These are phyloP conservation scores for Microcebus murinus DNA, from an alignment of 2,113 vertebrate genomes.

Conservation along the genomic window DNA sequence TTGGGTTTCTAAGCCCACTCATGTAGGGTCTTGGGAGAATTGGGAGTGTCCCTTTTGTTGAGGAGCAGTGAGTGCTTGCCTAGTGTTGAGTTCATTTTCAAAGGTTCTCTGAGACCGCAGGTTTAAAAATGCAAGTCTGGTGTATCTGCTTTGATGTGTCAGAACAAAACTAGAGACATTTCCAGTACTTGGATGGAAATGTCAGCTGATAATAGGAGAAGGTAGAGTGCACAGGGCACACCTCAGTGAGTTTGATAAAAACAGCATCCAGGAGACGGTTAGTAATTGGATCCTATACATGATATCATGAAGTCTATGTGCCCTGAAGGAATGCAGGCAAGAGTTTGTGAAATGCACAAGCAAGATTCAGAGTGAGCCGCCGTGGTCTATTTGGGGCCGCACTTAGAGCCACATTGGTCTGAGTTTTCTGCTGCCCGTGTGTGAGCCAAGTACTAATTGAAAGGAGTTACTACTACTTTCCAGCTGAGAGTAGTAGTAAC, in stretches of 20 bases:
- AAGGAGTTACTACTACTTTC: neutral
- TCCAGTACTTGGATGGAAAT: slow-evolving; percentile 58
- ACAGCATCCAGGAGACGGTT: neutral
- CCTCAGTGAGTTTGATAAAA: slow-evolving; percentile 45
- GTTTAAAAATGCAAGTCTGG: slow-evolving; percentile 45
- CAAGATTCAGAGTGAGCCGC: neutral
- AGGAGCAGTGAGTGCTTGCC: neutral
- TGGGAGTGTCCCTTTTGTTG: neutral
- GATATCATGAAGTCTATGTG: neutral
- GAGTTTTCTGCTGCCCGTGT: neutral
- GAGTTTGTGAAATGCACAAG: neutral
- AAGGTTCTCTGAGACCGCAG: slow-evolving; percentile 44
- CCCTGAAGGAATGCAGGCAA: slow-evolving; percentile 17
- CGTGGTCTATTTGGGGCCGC: neutral
- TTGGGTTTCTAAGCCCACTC: neutral
- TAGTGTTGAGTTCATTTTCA: slow-evolving; percentile 44
- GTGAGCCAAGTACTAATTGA: neutral
- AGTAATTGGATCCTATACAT: slow-evolving; percentile 49
- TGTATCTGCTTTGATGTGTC: slow-evolving; percentile 45
- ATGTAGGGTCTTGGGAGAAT: neutral
- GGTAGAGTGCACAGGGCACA: slow-evolving; percentile 42
- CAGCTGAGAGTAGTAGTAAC: neutral
- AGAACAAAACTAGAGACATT: slow-evolving; percentile 51
- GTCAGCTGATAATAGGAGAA: slow-evolving; percentile 58
- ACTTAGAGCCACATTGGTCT: neutral